phyloP scores from a whole-genome alignment of 2,113 vertebrate species.

The Casuarius casuarius region DNA sequence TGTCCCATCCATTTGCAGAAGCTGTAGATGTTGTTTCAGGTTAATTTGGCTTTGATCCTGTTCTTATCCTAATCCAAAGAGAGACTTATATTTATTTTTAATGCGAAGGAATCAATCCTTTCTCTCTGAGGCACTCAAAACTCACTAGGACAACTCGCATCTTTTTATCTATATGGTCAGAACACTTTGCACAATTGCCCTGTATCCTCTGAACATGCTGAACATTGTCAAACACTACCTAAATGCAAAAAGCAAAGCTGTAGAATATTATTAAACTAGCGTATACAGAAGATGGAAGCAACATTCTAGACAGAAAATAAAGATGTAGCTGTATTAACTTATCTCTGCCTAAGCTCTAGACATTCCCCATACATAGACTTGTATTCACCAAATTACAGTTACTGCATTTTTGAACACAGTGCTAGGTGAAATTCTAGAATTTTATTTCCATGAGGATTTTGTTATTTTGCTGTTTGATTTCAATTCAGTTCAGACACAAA shows the following conservation, averaged over 20 bases:
- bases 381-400: background rate
- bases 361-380: rapidly evolving
- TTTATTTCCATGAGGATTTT: background rate
- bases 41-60: background rate
- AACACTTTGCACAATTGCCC: background rate
- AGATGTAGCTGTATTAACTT: background rate
- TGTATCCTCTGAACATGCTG: background rate
- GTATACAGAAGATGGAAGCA: background rate
- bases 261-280: background rate
- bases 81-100: background rate
- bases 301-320: background rate
- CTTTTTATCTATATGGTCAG: background rate
- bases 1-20: background rate
- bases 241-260: background rate
- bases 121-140: background rate
- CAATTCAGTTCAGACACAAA: background rate
- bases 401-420: background rate
- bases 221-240: background rate
- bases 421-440: background rate
- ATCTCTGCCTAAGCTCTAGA: background rate
- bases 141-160: rapidly evolving
- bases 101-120: background rate
- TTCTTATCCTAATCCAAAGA: background rate
- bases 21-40: background rate
- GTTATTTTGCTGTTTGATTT: background rate